Base-by-base conservation (phyloP, 2,113 vertebrate species). In the Macrotus californicus region DNA sequence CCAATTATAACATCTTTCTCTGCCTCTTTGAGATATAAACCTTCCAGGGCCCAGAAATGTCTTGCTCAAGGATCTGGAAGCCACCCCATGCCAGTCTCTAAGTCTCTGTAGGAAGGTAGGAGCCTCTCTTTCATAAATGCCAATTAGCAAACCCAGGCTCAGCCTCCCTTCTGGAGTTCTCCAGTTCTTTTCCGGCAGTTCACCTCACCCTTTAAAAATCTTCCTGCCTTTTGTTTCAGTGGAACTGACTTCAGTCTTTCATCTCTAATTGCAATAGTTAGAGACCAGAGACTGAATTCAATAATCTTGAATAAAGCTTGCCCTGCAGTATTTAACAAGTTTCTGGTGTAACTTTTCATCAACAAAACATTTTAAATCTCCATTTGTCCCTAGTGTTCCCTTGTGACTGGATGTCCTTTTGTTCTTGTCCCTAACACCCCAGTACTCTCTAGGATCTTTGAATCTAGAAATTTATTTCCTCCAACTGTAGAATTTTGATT, bases 391-490 rank as follows among this genome's bases (percentile, higher is more conserved):
- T 29, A 21, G 36, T 31, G 11, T 19, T 77, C 46, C 3, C 61
- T 15, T 1, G 3, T 81, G 19, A 5, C 19, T 10, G 1, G 5
- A 21, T 64, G 4, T 64, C 29, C 14, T 26, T 66, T 66, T 46
- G 16, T 87, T 4, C 26, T 2, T 39, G 6, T 3, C 19, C 13
- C 14, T 1, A 7, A 9, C 2, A 22, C 31, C 18, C 5, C 34
- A 26, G 34, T 22, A 10, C 21, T 48, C 39, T 72, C 41, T 19
- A 29, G 7, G 3, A 41, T 4, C 21, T 82, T 66, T 75, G 46
- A 52, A 36, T 54, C 43, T 14, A 54, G 19, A 89, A 29, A 82
- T 66, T 43, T 8, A 29, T 66, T 64, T 54, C 26, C 29, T 73
- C 22, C 26, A 31, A 26, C 69, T 69, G 7, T 39, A 29, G 10